Conservation (phyloP, 2,797 vertebrate genomes). For the Moxostoma hubbsi region DNA sequence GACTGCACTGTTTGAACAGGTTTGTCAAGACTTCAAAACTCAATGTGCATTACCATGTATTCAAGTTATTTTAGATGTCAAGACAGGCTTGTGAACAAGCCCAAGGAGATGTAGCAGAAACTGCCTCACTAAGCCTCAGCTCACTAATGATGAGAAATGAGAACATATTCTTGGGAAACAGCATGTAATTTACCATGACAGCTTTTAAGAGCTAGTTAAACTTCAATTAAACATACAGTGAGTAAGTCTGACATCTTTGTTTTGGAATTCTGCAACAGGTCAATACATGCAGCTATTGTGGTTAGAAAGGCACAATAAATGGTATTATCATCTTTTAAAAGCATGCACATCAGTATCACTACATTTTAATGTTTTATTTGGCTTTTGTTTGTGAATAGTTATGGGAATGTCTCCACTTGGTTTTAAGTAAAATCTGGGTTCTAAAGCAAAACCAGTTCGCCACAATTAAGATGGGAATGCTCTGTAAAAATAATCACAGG, state of each 20-base stretch:
- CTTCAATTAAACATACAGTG: slow-evolving; percentile 2
- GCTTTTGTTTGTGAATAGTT: too few relatives aligned
- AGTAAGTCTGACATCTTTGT: slow-evolving; percentile 3
- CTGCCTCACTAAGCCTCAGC: background rate
- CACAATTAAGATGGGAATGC: background rate
- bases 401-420: too few relatives aligned
- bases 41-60: background rate
- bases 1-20: slow-evolving; percentile 15
- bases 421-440: too few relatives aligned
- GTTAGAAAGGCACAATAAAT: background rate
- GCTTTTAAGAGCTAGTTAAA: slow-evolving; percentile 16
- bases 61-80: slow-evolving; percentile 26
- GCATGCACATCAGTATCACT: too few relatives aligned
- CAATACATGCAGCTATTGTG: slow-evolving; percentile 10
- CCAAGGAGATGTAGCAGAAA: background rate
- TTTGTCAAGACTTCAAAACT: slow-evolving; percentile 15
- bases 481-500: slow-evolving; percentile 7
- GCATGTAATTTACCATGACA: slow-evolving; percentile 2
- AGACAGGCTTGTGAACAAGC: slow-evolving; percentile 6
- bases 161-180: slow-evolving; percentile 10
- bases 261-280: slow-evolving; percentile 34
- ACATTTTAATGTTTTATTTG: background rate
- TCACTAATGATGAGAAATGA: slow-evolving; percentile 8
- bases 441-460: background rate
- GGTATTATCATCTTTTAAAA: background rate